phyloP scores from a whole-genome alignment of 2,113 vertebrate species.

The Caracal caracal region DNA sequence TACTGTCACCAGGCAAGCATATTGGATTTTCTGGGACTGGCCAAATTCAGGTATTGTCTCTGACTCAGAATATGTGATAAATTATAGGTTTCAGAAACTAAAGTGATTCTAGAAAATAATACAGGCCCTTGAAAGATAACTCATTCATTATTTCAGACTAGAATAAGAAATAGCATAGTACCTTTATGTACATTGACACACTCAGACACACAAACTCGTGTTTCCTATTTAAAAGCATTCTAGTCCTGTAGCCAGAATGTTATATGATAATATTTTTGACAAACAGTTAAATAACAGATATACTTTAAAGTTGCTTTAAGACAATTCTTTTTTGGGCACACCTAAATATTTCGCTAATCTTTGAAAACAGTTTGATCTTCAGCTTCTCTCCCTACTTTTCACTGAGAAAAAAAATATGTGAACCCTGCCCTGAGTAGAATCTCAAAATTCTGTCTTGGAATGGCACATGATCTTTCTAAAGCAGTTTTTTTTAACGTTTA shows the following conservation, averaged over 20 bases:
- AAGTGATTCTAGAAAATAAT: constrained; percentile 43
- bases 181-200: background rate
- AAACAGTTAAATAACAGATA: constrained; percentile 9
- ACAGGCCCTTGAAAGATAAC: background rate
- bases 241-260: constrained; percentile 5
- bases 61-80: background rate
- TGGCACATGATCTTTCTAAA: background rate
- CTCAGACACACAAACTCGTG: background rate
- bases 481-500: background rate
- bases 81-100: constrained; percentile 28
- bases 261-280: constrained; percentile 14
- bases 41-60: constrained; percentile 12
- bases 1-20: background rate
- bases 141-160: background rate
- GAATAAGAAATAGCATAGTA: background rate
- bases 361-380: constrained; percentile 11
- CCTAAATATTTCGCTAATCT: constrained; percentile 3
- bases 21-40: background rate
- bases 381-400: background rate
- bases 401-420: background rate
- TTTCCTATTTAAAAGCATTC: background rate
- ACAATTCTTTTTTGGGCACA: background rate
- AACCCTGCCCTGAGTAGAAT: background rate
- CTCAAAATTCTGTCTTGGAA: background rate
- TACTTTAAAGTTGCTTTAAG: background rate